Percentiles rank a stretch among this genome's conserved stretches.
phyloP scores from a whole-genome alignment of 2,113 vertebrate species.

The Nibea albiflora region DNA sequence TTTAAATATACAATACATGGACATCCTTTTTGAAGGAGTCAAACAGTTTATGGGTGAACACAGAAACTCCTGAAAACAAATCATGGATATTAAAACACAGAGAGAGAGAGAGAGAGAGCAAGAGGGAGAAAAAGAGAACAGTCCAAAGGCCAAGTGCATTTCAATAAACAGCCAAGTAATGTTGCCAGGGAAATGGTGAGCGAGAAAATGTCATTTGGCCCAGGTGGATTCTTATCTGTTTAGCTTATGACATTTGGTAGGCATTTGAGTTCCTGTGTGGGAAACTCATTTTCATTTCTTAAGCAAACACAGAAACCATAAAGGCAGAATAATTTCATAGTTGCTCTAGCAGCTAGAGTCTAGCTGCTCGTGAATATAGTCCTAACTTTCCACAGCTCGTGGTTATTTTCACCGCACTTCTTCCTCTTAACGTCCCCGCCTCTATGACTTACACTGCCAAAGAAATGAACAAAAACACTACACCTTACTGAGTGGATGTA shows the following conservation, averaged over 20 bases:
- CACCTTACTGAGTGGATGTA: constrained; percentile 9
- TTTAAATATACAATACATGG: neutral
- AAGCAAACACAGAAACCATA: constrained; percentile 31
- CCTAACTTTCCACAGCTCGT: constrained; percentile 2
- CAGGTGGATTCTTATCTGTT: constrained; percentile 42
- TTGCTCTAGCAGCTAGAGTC: constrained; percentile 15
- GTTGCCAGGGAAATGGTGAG: constrained; percentile 28
- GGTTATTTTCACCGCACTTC: neutral
- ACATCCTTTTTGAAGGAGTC: neutral
- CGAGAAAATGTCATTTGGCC: constrained; percentile 54
- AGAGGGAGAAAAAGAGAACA: neutral
- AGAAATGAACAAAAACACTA: constrained; percentile 5
- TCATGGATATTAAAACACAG: neutral
- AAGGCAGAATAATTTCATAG: neutral
- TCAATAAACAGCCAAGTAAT: constrained; percentile 45
- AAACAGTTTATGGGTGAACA: neutral
- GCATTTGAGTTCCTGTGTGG: constrained; percentile 2
- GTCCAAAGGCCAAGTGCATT: constrained; percentile 34
- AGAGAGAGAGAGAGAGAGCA: neutral
- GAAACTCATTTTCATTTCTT: constrained; percentile 33
- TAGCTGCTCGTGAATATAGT: neutral
- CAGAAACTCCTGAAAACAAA: neutral
- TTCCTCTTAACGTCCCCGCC: neutral
- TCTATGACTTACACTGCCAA: neutral
- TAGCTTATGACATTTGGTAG: constrained; percentile 38